Conservation (phyloP, 1,140 invertebrate species). For the Acromyrmex charruanus region DNA sequence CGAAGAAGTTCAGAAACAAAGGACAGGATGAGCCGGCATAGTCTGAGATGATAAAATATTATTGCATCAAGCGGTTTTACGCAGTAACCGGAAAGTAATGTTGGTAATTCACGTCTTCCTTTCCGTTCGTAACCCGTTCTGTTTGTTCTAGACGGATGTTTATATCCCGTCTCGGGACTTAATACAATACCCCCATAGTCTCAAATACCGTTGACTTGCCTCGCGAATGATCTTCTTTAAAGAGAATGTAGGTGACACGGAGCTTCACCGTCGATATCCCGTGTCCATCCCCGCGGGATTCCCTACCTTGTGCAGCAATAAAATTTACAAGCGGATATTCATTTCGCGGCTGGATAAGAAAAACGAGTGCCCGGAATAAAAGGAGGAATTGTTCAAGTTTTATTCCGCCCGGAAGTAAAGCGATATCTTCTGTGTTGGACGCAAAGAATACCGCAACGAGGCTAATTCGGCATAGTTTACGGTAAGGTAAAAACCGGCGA, state of each 20-base stretch:
- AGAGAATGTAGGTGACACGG: conserved; percentile 49
- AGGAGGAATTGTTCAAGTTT: conserved; percentile 69
- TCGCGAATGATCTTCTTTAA: conserved; percentile 45
- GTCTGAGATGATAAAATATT: conserved; percentile 49
- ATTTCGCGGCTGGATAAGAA: conserved; percentile 63
- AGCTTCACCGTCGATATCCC: conserved; percentile 40
- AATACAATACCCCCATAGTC: conserved; percentile 30
- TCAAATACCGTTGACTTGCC: conserved; percentile 11
- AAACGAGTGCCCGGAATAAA: conserved; percentile 43
- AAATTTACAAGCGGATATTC: conserved; percentile 57
- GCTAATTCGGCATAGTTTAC: conserved; percentile 73
- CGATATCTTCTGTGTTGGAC: conserved; percentile 50
- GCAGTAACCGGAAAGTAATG: conserved; percentile 41
- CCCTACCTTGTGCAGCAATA: conserved; percentile 22
- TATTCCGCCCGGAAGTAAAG: conserved; percentile 67
- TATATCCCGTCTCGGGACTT: conserved; percentile 29
- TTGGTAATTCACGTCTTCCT: conserved; percentile 51
- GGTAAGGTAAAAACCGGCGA: conserved; percentile 42
- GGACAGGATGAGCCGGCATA: conserved; percentile 31
- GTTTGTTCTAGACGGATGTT: conserved; percentile 39
- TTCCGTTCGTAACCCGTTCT: conserved; percentile 8
- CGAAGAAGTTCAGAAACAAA: conserved; percentile 56
- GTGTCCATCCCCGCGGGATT: conserved; percentile 26
- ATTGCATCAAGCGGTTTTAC: conserved; percentile 45
- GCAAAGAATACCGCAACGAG: conserved; percentile 67